Conservation (phyloP, 1,140 invertebrate genomes). For the Lordiphosa stackelbergi region DNA sequence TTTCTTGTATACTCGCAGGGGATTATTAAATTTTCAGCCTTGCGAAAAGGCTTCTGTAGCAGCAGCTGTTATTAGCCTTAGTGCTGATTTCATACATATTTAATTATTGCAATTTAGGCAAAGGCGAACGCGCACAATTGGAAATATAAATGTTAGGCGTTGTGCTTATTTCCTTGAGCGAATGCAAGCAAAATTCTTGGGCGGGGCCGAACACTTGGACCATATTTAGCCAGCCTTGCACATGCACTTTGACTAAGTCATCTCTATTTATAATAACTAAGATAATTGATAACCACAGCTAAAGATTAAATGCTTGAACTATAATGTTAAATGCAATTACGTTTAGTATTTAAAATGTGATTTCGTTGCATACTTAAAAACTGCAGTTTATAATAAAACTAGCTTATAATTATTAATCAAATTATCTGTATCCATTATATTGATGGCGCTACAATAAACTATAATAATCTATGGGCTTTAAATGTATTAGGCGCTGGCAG, state of each 20-base stretch:
- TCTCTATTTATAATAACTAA: conserved; percentile 8
- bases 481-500: too few species aligned
- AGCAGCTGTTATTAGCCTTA: conserved; percentile 55
- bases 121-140: conserved; percentile 10
- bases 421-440: too few species aligned
- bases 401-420: too few species aligned
- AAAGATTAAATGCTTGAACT: conserved; percentile 9
- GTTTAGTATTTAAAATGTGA: conserved; percentile 1
- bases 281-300: conserved; percentile 6
- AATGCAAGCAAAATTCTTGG: conserved; percentile 23
- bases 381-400: too few species aligned
- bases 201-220: conserved; percentile 41
- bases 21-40: conserved; percentile 61
- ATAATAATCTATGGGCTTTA: too few species aligned
- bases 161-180: background rate
- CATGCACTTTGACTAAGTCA: conserved; percentile 9
- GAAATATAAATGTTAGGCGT: background rate
- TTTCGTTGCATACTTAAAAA: background rate
- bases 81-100: conserved; percentile 34
- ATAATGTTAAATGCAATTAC: conserved; percentile 3
- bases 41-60: conserved; percentile 61
- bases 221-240: conserved; percentile 11
- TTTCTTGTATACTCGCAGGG: conserved; percentile 32
- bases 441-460: too few species aligned
- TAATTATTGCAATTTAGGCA: conserved; percentile 53